Evolutionary conservation across 1,140 invertebrate genomes (phyloP).

Genomic region (Radopholus similis): DNA sequence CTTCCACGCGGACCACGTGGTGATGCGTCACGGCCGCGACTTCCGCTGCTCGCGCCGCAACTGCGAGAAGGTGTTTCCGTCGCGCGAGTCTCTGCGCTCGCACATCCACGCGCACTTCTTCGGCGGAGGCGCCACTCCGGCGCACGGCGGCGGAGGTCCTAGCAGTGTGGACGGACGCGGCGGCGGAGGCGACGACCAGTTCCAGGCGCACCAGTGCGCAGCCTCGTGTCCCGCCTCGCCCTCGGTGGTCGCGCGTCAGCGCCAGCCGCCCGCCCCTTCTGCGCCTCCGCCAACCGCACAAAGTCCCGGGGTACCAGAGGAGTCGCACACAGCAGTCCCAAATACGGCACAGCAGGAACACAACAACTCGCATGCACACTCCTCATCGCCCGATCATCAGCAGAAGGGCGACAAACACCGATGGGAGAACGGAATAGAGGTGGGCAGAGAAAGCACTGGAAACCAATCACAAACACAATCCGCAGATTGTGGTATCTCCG

Average conservation of each 20-base stretch:
- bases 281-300: slow-evolving; percentile 30
- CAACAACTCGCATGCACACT: slow-evolving; percentile 1
- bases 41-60: slow-evolving; percentile 38
- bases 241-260: neutral
- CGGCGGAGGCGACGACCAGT: neutral
- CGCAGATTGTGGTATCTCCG: neutral
- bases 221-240: slow-evolving; percentile 12
- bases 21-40: slow-evolving; percentile 41
- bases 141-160: neutral
- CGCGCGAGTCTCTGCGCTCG: slow-evolving; percentile 23
- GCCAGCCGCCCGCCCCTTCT: slow-evolving; percentile 15
- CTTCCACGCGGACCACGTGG: slow-evolving; percentile 39
- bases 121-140: slow-evolving; percentile 30
- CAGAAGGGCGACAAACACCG: neutral
- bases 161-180: no score
- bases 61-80: slow-evolving; percentile 46
- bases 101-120: slow-evolving; percentile 39
- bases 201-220: slow-evolving; percentile 5
- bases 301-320: slow-evolving; percentile 38
- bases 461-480: no score
- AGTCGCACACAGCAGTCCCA: slow-evolving; percentile 28
- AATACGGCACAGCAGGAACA: neutral
- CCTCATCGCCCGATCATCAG: slow-evolving; percentile 10
- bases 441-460: no score
- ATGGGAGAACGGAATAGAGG: neutral